Conservation (phyloP, 2,113 vertebrate species). For the Chaenogobius annularis region DNA sequence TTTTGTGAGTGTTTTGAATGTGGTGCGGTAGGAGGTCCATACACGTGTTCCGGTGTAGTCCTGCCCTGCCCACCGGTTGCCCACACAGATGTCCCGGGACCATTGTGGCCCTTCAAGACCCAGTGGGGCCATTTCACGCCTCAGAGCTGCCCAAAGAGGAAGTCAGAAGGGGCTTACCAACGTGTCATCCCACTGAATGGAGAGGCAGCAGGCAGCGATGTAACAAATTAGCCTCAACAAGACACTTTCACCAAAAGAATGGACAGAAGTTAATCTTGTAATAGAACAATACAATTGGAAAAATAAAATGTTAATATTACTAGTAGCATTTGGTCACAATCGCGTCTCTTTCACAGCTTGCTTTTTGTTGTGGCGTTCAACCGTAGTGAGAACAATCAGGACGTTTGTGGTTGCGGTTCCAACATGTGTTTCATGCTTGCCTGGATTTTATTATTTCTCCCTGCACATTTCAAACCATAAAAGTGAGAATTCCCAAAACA, state of each 20-base stretch:
- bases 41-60: constrained; percentile 59
- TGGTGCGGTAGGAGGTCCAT: constrained; percentile 53
- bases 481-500: constrained; percentile 12
- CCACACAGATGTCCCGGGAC: constrained; percentile 61
- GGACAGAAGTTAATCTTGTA: constrained; percentile 3
- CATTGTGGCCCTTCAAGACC: constrained; percentile 53
- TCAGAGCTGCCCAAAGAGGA: constrained; percentile 55
- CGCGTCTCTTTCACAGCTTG: not conserved
- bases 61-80: constrained; percentile 44
- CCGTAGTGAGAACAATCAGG: constrained; percentile 8
- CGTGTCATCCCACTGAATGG: constrained; percentile 57
- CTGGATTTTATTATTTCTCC: constrained; percentile 17
- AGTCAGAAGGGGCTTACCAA: constrained; percentile 53
- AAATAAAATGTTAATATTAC: not conserved
- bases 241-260: constrained; percentile 42
- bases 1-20: constrained; percentile 52
- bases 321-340: not conserved
- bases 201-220: constrained; percentile 48
- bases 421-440: constrained; percentile 22
- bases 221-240: constrained; percentile 66
- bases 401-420: constrained; percentile 12
- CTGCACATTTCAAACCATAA: constrained; percentile 6
- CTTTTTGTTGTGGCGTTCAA: constrained; percentile 18
- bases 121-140: constrained; percentile 64
- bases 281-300: not conserved